A percentile compares a stretch with the other conserved stretches of the same genome.
Evolutionary conservation across 2,888 invertebrate species (phyloP).

Genomic region (Punctoribates punctum): DNA sequence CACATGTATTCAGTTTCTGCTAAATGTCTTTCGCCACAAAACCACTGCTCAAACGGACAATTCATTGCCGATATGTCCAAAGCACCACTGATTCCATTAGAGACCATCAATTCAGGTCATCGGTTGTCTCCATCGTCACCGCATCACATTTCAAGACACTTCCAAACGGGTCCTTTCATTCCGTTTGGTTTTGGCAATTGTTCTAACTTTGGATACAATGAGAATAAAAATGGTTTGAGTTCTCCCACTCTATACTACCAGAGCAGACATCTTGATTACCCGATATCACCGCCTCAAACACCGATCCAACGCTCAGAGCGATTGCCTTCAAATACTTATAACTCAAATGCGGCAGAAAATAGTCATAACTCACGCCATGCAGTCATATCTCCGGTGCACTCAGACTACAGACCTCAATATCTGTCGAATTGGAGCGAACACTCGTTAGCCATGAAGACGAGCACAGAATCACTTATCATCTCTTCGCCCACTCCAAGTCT

Average conservation of each 20-base stretch:
- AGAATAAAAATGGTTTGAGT: neutral
- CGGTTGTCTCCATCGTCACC: conserved; percentile 8
- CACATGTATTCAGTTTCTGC: neutral
- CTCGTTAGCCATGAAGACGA: conserved; percentile 13
- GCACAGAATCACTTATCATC: neutral
- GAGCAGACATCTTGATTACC: conserved; percentile 14
- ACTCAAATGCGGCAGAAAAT: neutral
- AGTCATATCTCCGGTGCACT: conserved; percentile 25
- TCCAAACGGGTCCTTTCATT: neutral
- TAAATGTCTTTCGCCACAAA: conserved; percentile 9
- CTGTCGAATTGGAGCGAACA: conserved; percentile 41
- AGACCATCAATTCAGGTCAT: neutral
- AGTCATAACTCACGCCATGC: neutral
- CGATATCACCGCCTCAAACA: conserved; percentile 22
- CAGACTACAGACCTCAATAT: conserved; percentile 36
- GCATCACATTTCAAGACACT: neutral
- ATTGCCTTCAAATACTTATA: neutral
- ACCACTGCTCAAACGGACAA: neutral
- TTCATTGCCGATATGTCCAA: neutral
- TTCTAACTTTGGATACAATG: conserved; percentile 1
- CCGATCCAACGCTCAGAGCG: conserved; percentile 13
- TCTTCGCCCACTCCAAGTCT: conserved; percentile 40
- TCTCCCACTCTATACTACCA: neutral
- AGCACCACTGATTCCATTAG: conserved; percentile 10
- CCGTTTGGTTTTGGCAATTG: neutral